Evolutionary conservation across 2,113 vertebrate species (phyloP), one percentile per base, ranked within the genome.

Genomic region (Leuciscus idus): DNA sequence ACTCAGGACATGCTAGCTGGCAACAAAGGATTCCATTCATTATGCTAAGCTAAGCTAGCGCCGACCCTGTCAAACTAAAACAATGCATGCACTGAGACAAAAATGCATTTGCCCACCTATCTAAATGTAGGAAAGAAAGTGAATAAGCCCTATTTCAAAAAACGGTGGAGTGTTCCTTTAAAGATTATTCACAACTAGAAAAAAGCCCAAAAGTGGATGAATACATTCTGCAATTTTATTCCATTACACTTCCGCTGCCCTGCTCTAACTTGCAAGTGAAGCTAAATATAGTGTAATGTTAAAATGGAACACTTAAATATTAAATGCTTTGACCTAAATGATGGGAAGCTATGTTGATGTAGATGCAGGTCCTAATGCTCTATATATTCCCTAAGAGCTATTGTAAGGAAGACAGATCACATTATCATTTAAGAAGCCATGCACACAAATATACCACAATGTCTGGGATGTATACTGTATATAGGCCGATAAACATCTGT

Each of bases 291-390:
- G 75, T 10, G 30, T 26, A 73, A 55, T 55, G 85, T 74, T 52
- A 76, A 84, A 89, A 84, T 52, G 59, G 82, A 52, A 73, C n/a
- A 46, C 79, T 79, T 87, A 73, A 85, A 87, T 87, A 87, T 83
- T 83, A 78, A 74, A 83, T 81, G 48, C 64, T 62, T 83, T 86
- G 81, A 89, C 81, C 86, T 73, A 86, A 89, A 86, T 86, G 70
- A 86, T 70, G 78, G 64, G 26, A 81, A 48, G 28, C 33, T 33
- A 78, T 80, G 62, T 72, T 26, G 66, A 68, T 36, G 19, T 11
- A 86, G 78, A 64, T 30, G 48, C 7, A 1, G 52, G 74, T 48
- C 74, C 74, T 55, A 55, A 77, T 55, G 75, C 28, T 55, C 48
- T 21, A 11, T 55, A 33, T 55, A 55, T 33, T 4, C 7, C 48